A percentile compares a stretch with the other conserved stretches of the same genome.
phyloP scores from a whole-genome alignment of 2,797 vertebrate species.

The Monodelphis domestica region DNA sequence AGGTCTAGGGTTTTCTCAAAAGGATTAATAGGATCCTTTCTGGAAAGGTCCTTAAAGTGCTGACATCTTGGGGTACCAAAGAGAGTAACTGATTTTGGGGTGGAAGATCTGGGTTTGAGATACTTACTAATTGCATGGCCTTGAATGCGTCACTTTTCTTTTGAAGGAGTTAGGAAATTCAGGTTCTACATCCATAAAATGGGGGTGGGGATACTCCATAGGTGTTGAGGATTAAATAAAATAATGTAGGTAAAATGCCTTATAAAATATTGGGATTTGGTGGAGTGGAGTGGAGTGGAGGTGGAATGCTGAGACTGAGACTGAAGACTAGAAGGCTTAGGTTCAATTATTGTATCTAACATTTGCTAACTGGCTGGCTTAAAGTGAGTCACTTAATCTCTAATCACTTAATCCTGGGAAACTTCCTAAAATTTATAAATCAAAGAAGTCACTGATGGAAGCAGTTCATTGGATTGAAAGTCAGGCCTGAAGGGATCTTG shows the following conservation, averaged over 20 bases:
- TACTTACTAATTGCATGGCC: background rate
- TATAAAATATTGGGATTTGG: background rate
- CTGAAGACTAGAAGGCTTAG: background rate
- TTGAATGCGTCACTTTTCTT: background rate
- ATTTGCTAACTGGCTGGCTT: background rate
- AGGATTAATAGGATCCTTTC: background rate
- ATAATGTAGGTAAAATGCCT: background rate
- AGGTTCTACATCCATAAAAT: background rate
- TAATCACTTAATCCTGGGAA: background rate
- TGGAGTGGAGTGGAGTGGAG: no score
- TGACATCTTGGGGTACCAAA: background rate
- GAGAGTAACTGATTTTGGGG: background rate
- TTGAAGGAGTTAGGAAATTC: background rate
- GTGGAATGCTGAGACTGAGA: background rate
- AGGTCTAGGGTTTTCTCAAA: constrained; percentile 19
- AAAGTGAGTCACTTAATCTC: background rate
- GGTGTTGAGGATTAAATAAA: background rate
- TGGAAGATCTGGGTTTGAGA: background rate
- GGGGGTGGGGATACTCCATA: background rate
- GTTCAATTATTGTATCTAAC: background rate
- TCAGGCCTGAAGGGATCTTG: no score
- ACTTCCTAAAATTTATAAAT: no score
- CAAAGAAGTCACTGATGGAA: no score
- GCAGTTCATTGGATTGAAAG: no score
- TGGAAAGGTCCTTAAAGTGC: background rate